Percentiles rank a stretch among this genome's conserved stretches.
Evolutionary conservation across 2,888 invertebrate species (phyloP).

Genomic region (Amphipoea lucens): DNA sequence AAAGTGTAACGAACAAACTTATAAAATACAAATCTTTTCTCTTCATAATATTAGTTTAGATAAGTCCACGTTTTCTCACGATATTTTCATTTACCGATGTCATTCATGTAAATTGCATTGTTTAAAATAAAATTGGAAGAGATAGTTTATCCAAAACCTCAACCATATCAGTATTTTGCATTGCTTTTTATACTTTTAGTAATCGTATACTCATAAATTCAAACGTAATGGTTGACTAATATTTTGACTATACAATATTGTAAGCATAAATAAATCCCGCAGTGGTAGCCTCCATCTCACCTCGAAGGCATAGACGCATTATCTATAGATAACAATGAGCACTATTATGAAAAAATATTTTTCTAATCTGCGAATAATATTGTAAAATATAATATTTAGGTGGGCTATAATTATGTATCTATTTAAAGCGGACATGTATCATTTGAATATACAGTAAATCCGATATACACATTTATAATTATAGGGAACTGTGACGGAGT

Average conservation of each 20-base stretch:
- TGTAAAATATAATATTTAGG: constrained; percentile 84
- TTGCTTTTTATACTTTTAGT: constrained; percentile 29
- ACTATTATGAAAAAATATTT: constrained; percentile 88
- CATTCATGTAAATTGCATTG: constrained; percentile 8
- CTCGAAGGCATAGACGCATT: constrained; percentile 62
- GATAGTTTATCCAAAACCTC: constrained; percentile 3
- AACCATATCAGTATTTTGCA: constrained; percentile 25
- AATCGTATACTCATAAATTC: constrained; percentile 43
- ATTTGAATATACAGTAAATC: constrained; percentile 77
- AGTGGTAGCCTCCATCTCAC: constrained; percentile 41
- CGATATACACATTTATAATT: constrained; percentile 73
- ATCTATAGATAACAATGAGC: constrained; percentile 78
- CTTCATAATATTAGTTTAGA: background rate
- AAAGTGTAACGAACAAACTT: background rate
- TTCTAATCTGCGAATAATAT: constrained; percentile 85
- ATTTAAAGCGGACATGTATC: constrained; percentile 79
- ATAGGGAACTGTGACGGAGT: constrained; percentile 75
- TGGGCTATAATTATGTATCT: constrained; percentile 77
- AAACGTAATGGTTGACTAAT: constrained; percentile 20
- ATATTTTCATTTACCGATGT: background rate
- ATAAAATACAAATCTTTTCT: background rate
- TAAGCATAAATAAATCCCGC: constrained; percentile 5
- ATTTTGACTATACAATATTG: background rate
- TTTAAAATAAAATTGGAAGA: background rate
- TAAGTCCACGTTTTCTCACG: background rate